Base-by-base conservation (phyloP, 2,113 vertebrate species). In the Terrapene triunguis region DNA sequence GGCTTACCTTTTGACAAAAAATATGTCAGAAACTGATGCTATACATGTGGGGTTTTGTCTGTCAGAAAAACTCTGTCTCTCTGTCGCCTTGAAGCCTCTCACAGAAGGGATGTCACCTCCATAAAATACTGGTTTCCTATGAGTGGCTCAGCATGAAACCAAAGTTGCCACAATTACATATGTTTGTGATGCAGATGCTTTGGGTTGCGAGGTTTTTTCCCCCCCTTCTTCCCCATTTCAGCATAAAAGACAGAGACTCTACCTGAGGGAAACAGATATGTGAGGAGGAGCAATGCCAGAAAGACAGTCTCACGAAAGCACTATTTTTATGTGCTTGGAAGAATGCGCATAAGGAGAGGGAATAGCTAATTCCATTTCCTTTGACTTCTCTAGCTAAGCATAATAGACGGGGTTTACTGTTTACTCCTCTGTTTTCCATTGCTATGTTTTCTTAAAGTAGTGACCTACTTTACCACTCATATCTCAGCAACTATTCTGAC, bases 221-320 rank as follows among this genome's bases (percentile, higher is more conserved):
- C 94, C 94, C 92, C 94, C 93, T 95, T 95, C 95, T 90, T 97
- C 95, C 88, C 89, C 38, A 50, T 62, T 95, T 96, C 95, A 94
- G 93, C 95, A 95, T 90, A 88, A 95, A 95, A 88, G 91, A 96
- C 25, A 50, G 96, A 93, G 86, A 83, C 50, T 81, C 96, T 91
- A 69, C 86, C 93, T 94, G 22, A 2, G 91, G 92, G 96, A 91
- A 93, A 89, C 35, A 25, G 82, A 24, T 90, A 1, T 51, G 81
- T 80, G 84, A 93, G 87, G 84, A 27, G 91, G 94, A n/a, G 65
- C 57, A n/a, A 21, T 78, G 93, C 85, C 91, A 90, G 88, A 87
- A 92, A 91, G 92, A 22, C 91, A 78, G 87, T 2, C 69, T 94
- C 89, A 88, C 80, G 83, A 79, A 94, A 90, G 50, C 53, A 54